Percentiles rank a stretch among this genome's conserved stretches.
Evolutionary conservation across 2,797 vertebrate genomes (phyloP).

Genomic region (Argya squamiceps): DNA sequence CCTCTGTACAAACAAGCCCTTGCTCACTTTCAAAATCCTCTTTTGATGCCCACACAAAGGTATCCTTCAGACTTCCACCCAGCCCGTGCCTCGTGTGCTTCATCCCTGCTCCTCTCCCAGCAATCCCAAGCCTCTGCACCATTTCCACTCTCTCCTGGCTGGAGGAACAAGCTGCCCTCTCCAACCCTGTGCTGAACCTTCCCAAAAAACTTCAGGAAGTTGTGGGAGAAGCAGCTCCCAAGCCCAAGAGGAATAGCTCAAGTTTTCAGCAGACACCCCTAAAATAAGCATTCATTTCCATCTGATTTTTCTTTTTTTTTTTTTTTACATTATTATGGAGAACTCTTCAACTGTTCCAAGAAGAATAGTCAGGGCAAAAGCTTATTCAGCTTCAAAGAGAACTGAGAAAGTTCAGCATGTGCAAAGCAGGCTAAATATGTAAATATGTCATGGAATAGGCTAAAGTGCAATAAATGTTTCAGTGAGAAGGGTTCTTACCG

Average conservation of each 20-base stretch:
- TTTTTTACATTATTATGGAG: neutral
- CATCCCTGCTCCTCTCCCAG: neutral
- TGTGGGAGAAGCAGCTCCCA: neutral
- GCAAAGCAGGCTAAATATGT: neutral
- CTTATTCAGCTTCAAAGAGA: neutral
- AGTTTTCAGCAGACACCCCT: neutral
- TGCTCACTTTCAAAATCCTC: neutral
- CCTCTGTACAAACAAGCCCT: neutral
- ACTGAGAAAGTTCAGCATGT: neutral
- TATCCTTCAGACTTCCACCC: neutral
- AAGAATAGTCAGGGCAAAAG: neutral
- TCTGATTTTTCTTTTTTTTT: neutral
- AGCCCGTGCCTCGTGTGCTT: neutral
- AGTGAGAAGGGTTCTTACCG: constrained; percentile 80
- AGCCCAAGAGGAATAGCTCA: neutral
- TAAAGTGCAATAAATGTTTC: neutral
- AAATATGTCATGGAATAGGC: neutral
- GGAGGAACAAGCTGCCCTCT: neutral
- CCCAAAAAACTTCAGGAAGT: neutral
- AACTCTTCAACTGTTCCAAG: neutral
- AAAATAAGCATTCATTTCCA: neutral
- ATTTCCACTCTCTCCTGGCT: neutral
- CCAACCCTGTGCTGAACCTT: neutral
- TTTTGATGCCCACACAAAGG: neutral
- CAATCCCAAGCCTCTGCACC: neutral